Percentiles rank a stretch among this genome's conserved stretches.
Evolutionary conservation across 2,113 vertebrate species (phyloP).

Genomic region (Cyphomyrus discorhynchus): DNA sequence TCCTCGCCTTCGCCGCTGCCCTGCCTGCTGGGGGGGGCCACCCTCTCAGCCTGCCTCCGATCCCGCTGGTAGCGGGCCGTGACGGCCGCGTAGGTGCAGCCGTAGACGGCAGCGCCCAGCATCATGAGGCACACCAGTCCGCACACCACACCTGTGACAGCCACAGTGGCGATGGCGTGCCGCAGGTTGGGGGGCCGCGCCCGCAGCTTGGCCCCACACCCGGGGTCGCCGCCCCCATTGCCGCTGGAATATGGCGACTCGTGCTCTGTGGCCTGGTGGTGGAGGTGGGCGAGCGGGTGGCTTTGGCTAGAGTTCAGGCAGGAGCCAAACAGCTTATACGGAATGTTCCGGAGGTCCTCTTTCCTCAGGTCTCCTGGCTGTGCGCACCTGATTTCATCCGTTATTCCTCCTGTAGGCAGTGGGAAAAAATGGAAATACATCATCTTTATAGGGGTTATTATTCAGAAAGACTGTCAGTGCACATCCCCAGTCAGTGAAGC

Average conservation of each 20-base stretch:
- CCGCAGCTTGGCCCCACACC: slow-evolving; percentile 75
- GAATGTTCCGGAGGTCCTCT: slow-evolving; percentile 77
- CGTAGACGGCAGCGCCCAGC: slow-evolving; percentile 84
- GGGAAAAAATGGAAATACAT: slow-evolving; percentile 12
- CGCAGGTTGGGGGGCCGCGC: slow-evolving; percentile 72
- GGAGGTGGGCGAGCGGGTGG: slow-evolving; percentile 56
- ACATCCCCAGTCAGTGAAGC: not conserved
- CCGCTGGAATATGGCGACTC: slow-evolving; percentile 41
- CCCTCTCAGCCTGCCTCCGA: slow-evolving; percentile 62
- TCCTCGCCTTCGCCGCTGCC: slow-evolving; percentile 60
- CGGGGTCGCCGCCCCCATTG: slow-evolving; percentile 32
- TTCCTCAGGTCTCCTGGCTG: slow-evolving; percentile 74
- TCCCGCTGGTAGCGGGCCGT: slow-evolving; percentile 76
- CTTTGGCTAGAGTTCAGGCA: slow-evolving; percentile 70
- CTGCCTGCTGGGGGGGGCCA: slow-evolving; percentile 20
- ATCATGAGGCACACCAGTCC: slow-evolving; percentile 93
- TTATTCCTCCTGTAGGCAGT: slow-evolving; percentile 68
- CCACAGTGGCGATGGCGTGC: slow-evolving; percentile 82
- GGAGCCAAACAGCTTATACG: slow-evolving; percentile 79
- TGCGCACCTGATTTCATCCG: slow-evolving; percentile 71
- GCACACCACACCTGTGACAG: slow-evolving; percentile 86
- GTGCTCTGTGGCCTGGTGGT: slow-evolving; percentile 56
- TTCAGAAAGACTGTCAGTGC: not conserved
- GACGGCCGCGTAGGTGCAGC: slow-evolving; percentile 86
- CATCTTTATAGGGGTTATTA: not conserved